These are phyloP conservation scores for Delphinus delphis DNA, from an alignment of 2,113 vertebrate genomes.

Conservation along the genomic window DNA sequence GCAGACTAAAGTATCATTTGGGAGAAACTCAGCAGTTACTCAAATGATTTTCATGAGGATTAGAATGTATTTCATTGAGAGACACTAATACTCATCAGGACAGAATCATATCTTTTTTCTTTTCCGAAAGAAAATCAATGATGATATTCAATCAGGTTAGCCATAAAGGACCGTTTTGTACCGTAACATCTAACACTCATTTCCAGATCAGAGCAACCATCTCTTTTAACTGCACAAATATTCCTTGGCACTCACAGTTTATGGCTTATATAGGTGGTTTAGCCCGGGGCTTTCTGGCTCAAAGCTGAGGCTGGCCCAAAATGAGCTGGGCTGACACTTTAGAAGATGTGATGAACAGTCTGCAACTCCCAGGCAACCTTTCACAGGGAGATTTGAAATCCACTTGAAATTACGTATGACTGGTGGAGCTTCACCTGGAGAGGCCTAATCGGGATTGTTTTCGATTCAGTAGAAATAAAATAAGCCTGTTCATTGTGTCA, in stretches of 20 bases:
- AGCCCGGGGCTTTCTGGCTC: not conserved
- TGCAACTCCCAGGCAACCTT: not conserved
- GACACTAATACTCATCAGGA: not conserved
- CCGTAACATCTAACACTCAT: not conserved
- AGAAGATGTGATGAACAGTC: not conserved
- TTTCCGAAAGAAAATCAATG: not conserved
- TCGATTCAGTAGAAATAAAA: conserved; percentile 1
- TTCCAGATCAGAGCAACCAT: not conserved
- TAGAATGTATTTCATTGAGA: not conserved
- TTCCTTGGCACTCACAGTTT: not conserved
- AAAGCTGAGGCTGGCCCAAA: not conserved
- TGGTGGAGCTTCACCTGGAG: not conserved
- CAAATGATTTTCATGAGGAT: not conserved
- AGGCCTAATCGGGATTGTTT: not conserved
- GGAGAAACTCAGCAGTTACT: not conserved
- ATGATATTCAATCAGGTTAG: not conserved
- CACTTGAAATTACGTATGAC: not conserved
- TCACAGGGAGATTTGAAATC: not conserved
- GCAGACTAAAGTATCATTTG: not conserved
- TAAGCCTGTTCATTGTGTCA: not conserved
- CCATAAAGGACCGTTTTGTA: not conserved
- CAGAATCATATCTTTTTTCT: not conserved
- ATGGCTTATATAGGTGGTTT: not conserved
- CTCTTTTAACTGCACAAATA: not conserved
- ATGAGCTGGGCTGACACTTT: not conserved